phyloP scores from a whole-genome alignment of 2,888 invertebrate genomes.

The Eurytoma californica region DNA sequence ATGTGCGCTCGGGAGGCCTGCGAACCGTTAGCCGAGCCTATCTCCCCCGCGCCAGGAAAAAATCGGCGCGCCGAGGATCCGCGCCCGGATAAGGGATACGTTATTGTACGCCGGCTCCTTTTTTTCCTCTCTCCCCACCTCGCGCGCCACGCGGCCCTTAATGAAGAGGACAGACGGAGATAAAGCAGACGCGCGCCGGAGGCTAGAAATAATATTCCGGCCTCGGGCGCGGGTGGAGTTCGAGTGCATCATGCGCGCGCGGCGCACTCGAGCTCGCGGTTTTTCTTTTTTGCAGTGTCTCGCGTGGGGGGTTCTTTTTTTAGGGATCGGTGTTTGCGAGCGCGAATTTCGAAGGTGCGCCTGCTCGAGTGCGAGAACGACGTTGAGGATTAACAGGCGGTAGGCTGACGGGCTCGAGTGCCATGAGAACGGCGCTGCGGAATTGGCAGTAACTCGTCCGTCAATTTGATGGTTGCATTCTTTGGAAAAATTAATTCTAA shows the following conservation, averaged over 20 bases:
- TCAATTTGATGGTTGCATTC: no score
- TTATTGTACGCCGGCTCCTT: background rate
- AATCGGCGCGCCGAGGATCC: conserved; percentile 7
- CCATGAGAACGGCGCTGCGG: no score
- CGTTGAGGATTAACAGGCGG: no score
- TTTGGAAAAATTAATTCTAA: no score
- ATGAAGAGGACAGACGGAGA: conserved; percentile 53
- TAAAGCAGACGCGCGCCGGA: conserved; percentile 48
- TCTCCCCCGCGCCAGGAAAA: conserved; percentile 7
- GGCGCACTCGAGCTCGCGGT: background rate
- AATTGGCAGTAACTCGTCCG: no score
- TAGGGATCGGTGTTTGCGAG: background rate
- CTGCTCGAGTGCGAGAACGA: background rate
- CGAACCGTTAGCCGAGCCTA: conserved; percentile 22
- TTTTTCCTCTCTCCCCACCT: background rate
- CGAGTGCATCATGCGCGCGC: background rate
- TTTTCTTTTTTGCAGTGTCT: no score
- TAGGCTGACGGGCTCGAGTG: no score
- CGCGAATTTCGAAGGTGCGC: background rate
- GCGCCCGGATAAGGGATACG: conserved; percentile 10
- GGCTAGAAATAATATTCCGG: conserved; percentile 43
- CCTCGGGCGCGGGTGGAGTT: conserved; percentile 3
- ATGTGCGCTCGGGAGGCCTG: background rate
- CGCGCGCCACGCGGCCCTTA: conserved; percentile 30
- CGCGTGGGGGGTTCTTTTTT: background rate